phyloP scores from a whole-genome alignment of 2,113 vertebrate genomes.

The Rhipidura dahli region DNA sequence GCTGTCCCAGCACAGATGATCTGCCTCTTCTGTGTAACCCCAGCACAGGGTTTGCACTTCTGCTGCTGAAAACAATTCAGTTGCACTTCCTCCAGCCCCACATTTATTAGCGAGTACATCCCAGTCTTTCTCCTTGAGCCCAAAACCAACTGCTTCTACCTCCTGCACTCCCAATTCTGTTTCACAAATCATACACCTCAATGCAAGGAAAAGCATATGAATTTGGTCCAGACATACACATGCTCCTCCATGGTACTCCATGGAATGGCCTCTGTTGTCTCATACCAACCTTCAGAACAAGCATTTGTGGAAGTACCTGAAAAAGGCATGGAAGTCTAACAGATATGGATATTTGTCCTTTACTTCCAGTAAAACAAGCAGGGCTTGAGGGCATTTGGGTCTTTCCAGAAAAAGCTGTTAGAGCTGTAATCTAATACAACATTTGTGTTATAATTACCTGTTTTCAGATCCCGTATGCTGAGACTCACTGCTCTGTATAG shows the following conservation, averaged over 20 bases:
- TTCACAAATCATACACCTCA: neutral
- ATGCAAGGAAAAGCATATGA: neutral
- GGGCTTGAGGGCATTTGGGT: neutral
- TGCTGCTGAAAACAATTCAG: neutral
- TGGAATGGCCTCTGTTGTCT: neutral
- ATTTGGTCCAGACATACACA: neutral
- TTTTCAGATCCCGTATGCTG: neutral
- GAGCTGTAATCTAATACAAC: neutral
- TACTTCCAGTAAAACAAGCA: neutral
- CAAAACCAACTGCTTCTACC: neutral
- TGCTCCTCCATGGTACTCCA: neutral
- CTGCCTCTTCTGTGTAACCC: neutral
- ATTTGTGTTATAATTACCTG: neutral
- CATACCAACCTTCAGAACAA: neutral
- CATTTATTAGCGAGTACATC: accelerated
- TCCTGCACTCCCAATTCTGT: neutral
- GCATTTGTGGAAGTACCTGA: neutral
- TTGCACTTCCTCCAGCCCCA: neutral
- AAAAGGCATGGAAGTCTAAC: neutral
- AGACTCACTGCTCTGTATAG: neutral
- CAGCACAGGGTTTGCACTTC: neutral
- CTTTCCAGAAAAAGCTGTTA: neutral
- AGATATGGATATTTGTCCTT: neutral
- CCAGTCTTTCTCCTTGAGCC: neutral
- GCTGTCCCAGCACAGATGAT: neutral